Evolutionary conservation across 2,797 vertebrate species (phyloP).

Genomic region (Coreius guichenoti): DNA sequence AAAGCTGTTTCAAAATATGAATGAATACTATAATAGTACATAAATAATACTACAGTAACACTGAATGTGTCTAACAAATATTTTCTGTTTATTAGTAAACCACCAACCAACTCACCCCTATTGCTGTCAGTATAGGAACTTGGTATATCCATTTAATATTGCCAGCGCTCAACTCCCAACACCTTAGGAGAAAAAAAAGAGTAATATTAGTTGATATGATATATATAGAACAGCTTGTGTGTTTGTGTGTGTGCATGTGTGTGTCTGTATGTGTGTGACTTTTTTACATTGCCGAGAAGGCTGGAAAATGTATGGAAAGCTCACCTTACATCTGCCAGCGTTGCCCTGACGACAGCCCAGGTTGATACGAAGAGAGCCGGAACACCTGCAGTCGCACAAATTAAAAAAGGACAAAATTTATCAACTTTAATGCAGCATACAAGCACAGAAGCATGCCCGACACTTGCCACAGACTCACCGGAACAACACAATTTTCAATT

Average conservation of each 20-base stretch:
- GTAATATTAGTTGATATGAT: not conserved
- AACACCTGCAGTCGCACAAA: slow-evolving; percentile 79
- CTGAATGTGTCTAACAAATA: not conserved
- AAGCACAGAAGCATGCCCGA: slow-evolving; percentile 26
- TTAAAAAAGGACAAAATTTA: slow-evolving; percentile 17
- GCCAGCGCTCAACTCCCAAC: slow-evolving; percentile 93
- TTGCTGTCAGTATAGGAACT: slow-evolving; percentile 86
- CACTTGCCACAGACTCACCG: not conserved
- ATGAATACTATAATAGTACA: too few species aligned
- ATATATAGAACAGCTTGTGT: not conserved
- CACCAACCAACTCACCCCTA: slow-evolving; percentile 80
- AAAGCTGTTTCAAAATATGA: too few species aligned
- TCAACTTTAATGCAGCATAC: slow-evolving; percentile 22
- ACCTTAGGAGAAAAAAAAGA: slow-evolving; percentile 73
- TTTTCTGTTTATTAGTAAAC: not conserved
- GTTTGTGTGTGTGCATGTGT: not conserved
- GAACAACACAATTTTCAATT: not conserved
- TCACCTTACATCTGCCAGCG: slow-evolving; percentile 85
- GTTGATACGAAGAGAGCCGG: slow-evolving; percentile 84
- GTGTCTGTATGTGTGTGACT: not conserved
- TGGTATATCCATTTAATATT: slow-evolving; percentile 91
- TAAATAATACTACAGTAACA: not conserved
- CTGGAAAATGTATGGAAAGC: slow-evolving; percentile 32
- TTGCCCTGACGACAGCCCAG: slow-evolving; percentile 85
- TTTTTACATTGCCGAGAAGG: not conserved